These are phyloP conservation scores for Ctenoplectra terminalis DNA, from an alignment of 1,140 invertebrate genomes.

Conservation along the genomic window DNA sequence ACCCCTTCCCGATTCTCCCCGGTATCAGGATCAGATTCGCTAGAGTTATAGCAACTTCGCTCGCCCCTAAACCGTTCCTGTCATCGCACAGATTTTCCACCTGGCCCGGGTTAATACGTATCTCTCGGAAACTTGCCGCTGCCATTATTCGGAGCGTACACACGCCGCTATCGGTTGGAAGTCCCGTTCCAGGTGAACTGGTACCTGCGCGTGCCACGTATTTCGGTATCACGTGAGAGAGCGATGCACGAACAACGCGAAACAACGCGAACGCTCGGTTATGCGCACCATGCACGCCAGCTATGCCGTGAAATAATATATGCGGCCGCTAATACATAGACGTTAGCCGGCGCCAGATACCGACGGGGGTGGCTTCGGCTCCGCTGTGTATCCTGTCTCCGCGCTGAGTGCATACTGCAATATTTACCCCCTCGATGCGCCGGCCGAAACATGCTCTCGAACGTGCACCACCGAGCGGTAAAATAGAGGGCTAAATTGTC, in stretches of 20 bases:
- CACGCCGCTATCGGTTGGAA: neutral
- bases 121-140: neutral
- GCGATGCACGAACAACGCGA: conserved; percentile 54
- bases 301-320: conserved; percentile 79
- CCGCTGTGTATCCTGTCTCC: conserved; percentile 74
- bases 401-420: conserved; percentile 80
- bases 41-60: neutral
- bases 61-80: neutral
- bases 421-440: conserved; percentile 74
- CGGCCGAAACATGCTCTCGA: conserved; percentile 48
- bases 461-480: conserved; percentile 28
- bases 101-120: neutral
- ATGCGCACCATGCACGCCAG: conserved; percentile 61
- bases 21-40: neutral
- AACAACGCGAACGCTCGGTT: conserved; percentile 55
- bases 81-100: neutral
- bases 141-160: neutral
- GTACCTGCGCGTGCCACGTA: conserved; percentile 65
- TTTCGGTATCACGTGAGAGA: conserved; percentile 58
- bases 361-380: conserved; percentile 14
- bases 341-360: conserved; percentile 61
- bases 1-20: neutral
- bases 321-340: conserved; percentile 79
- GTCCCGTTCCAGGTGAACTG: conserved; percentile 23
- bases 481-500: conserved; percentile 55